A percentile compares a stretch with the other conserved stretches of the same genome.
phyloP scores from a whole-genome alignment of 2,113 vertebrate species.

The Rhinopomastus cyanomelas region DNA sequence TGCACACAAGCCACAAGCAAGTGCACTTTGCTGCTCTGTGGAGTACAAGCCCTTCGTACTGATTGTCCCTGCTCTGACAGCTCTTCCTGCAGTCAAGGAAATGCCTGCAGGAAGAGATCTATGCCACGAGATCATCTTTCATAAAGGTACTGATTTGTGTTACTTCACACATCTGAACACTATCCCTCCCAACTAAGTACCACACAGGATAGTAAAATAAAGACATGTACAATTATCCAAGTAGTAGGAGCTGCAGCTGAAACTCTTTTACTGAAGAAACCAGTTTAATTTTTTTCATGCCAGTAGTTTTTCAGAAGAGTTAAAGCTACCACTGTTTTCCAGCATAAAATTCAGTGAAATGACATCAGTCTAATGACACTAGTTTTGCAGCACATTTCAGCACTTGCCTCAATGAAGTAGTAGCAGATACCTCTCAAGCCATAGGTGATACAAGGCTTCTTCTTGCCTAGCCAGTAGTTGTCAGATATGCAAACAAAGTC shows the following conservation, averaged over 20 bases:
- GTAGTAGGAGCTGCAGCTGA: not conserved
- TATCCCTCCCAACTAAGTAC: not conserved
- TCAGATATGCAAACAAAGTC: slow-evolving; percentile 97
- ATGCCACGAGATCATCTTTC: not conserved
- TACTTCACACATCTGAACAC: not conserved
- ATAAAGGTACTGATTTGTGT: not conserved
- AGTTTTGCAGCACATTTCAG: not conserved
- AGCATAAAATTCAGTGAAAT: not conserved
- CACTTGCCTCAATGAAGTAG: slow-evolving; percentile 85
- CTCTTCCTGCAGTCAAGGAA: not conserved
- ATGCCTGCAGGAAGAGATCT: not conserved
- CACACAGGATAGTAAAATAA: not conserved
- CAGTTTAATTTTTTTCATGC: not conserved
- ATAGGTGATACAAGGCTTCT: slow-evolving; percentile 95
- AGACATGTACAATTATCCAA: not conserved
- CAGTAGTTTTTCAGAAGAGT: not conserved
- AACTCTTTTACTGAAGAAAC: not conserved
- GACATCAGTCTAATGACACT: not conserved
- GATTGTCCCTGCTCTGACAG: not conserved
- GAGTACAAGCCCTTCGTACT: not conserved
- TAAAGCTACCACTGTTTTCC: not conserved
- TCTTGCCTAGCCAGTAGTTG: slow-evolving; percentile 98
- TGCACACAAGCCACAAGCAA: not conserved
- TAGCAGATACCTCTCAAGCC: slow-evolving; percentile 94
- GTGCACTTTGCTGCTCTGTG: not conserved